These are phyloP conservation scores for Pteropus alecto DNA, from an alignment of 2,113 vertebrate genomes.

Conservation along the genomic window DNA sequence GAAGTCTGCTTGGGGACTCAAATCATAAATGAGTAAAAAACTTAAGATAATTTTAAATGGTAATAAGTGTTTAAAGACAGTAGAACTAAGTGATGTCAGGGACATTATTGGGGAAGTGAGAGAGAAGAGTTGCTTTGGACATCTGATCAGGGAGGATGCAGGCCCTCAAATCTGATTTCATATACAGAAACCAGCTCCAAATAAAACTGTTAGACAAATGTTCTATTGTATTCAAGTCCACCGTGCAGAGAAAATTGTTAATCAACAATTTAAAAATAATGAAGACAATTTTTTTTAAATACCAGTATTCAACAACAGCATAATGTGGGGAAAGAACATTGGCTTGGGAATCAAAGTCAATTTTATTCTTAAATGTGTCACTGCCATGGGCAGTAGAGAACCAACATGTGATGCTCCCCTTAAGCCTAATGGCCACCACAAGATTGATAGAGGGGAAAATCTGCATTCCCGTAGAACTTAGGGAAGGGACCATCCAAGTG, in stretches of 20 bases:
- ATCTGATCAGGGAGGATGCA: not conserved
- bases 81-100: not conserved
- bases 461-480: not conserved
- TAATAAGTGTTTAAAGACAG: not conserved
- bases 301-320: not conserved
- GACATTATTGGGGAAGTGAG: not conserved
- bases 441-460: not conserved
- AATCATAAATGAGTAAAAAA: not conserved
- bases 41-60: not conserved
- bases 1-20: not conserved
- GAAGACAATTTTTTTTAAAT: not conserved
- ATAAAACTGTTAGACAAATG: not conserved
- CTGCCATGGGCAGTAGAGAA: not conserved
- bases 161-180: not conserved
- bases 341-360: not conserved
- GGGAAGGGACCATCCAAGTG: not conserved
- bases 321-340: not conserved
- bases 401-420: not conserved
- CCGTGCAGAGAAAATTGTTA: conserved; percentile 1
- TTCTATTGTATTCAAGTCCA: not conserved
- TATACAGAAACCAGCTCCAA: not conserved
- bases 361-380: not conserved
- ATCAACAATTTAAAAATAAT: conserved; percentile 39
- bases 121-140: not conserved
- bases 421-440: not conserved